Evolutionary conservation across 2,113 vertebrate genomes (phyloP), one percentile per base, ranked within the genome.

Genomic region (Proteles cristata): DNA sequence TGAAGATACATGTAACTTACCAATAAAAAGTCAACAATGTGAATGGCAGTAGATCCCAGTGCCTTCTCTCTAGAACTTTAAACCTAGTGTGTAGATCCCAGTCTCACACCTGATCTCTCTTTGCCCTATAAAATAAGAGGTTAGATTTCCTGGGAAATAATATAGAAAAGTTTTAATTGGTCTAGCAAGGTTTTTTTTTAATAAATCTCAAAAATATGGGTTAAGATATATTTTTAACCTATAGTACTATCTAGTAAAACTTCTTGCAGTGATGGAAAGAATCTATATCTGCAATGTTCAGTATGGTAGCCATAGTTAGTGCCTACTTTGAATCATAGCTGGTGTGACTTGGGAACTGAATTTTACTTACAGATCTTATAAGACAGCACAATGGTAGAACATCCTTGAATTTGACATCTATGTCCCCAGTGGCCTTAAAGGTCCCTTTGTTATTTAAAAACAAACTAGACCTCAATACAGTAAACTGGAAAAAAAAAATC

Each of bases 371-470:
- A 50, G 50, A 14, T 55, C 43, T 69, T 82, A 50, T 73, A 85
- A 14, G 55, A 48, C 45, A 92, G 8, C 10, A 45, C 4, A 61
- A 33, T n/a, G 39, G 8, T 79, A 77, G 68, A 73, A 53, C 2
- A 63, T 53, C 55, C 68, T 69, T 96, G 58, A 53, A 93, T 94
- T 81, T 86, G 43, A 43, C 55, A 26, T 55, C 23, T 71, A 25
- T 76, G 35, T 50, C 66, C 25, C 88, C 65, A 53, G 7, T 69
- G 48, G 11, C 55, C 45, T 90, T 90, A 77, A 84, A 66, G 6
- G 15, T 74, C 35, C 39, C 58, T 93, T 82, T 8, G 35, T 96
- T 93, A 77, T 93, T 92, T 92, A 48, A 92, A 96, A 90, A 87
- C 55, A 92, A 96, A 90, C 74, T 77, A 97, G 31, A 79, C 31